A percentile compares a stretch with the other conserved stretches of the same genome.
Conservation (phyloP, 2,797 vertebrate species). For the Mallotus villosus region DNA sequence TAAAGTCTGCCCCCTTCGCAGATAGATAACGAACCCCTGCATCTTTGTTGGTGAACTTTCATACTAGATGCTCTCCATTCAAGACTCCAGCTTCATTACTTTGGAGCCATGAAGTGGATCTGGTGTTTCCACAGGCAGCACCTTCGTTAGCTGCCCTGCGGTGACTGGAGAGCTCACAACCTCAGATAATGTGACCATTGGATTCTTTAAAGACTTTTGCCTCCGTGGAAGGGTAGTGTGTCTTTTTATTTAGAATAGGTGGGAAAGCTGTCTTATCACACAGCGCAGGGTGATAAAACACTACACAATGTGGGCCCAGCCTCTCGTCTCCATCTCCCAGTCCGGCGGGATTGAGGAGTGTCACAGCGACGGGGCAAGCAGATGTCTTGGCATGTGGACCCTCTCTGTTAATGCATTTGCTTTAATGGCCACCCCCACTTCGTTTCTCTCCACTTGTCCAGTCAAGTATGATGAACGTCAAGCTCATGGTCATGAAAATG, state of each 20-base stretch:
- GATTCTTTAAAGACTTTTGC: conserved; percentile 36
- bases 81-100: conserved; percentile 4
- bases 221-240: conserved; percentile 36
- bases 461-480: conserved; percentile 82
- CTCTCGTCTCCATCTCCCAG: conserved; percentile 37
- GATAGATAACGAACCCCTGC: conserved; percentile 7
- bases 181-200: conserved; percentile 15
- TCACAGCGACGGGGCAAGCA: conserved; percentile 30
- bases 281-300: conserved; percentile 29
- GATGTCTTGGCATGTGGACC: conserved; percentile 31
- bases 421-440: conserved; percentile 76
- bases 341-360: conserved; percentile 18
- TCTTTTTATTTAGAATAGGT: conserved; percentile 43
- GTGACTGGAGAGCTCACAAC: conserved; percentile 13
- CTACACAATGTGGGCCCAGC: conserved; percentile 42
- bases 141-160: conserved; percentile 30
- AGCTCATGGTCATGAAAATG: conserved; percentile 85
- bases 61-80: conserved; percentile 19
- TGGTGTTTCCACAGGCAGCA: conserved; percentile 34
- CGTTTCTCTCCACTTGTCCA: conserved; percentile 79
- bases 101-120: neutral
- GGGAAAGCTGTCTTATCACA: conserved; percentile 47
- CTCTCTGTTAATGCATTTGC: conserved; percentile 17
- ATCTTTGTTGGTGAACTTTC: conserved; percentile 1
- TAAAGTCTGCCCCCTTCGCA: conserved; percentile 7